phyloP scores from a whole-genome alignment of 2,888 invertebrate genomes.

The Silvanus unidentatus region DNA sequence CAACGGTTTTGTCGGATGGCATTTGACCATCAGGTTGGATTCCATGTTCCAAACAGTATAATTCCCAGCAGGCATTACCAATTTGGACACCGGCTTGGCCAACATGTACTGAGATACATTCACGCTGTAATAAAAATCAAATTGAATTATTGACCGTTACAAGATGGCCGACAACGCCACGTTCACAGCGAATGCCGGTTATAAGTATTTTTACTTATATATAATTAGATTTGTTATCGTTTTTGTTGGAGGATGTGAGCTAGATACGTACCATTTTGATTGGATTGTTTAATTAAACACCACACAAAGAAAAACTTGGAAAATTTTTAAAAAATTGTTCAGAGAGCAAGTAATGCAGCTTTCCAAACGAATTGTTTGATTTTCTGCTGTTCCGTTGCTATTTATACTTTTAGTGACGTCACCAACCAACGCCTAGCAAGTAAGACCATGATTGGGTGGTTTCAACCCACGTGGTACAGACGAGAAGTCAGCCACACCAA shows the following conservation, averaged over 20 bases:
- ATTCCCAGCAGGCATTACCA: constrained; percentile 85
- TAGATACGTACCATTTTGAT: constrained; percentile 39
- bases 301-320: constrained; percentile 26
- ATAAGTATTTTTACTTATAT: background rate
- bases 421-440: constrained; percentile 50
- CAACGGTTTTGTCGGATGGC: constrained; percentile 65
- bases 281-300: constrained; percentile 20
- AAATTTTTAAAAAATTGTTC: constrained; percentile 34
- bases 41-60: constrained; percentile 83
- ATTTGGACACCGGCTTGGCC: constrained; percentile 84
- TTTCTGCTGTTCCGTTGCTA: constrained; percentile 46
- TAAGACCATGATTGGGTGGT: constrained; percentile 48
- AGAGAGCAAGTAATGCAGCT: constrained; percentile 62
- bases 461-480: constrained; percentile 20
- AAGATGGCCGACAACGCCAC: constrained; percentile 6
- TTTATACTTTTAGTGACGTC: constrained; percentile 54
- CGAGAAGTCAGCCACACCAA: too few species aligned
- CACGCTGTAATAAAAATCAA: constrained; percentile 54
- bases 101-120: constrained; percentile 73
- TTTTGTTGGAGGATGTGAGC: background rate
- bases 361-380: constrained; percentile 58
- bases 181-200: constrained; percentile 12
- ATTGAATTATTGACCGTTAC: constrained; percentile 4
- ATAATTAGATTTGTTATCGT: background rate
- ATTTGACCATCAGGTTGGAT: constrained; percentile 92